Evolutionary conservation across 2,113 vertebrate genomes (phyloP), one percentile per base, ranked within the genome.

Genomic region (Strix uralensis): DNA sequence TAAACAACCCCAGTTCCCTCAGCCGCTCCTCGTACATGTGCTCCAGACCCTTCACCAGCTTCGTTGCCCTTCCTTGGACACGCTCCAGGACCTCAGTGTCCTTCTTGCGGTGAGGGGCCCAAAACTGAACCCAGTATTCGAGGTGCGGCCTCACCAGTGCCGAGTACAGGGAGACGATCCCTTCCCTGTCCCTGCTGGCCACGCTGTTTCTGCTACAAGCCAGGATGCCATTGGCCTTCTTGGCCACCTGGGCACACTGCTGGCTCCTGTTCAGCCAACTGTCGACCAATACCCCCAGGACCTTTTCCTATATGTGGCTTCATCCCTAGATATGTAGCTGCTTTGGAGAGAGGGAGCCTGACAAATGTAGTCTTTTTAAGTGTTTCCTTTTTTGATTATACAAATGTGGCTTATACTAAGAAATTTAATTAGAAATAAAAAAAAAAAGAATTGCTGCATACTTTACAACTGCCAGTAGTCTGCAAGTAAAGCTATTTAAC

Each of bases 261-360:
- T 38, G 70, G 59, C 49, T 65, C 40, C 5, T 5, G 3, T 17
- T 40, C 40, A 42, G 11, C 23, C 5, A 0, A 7, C 14, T 47
- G 29, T 13, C 0, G 0, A 30, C 36, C 54, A 51, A 2, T 30
- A 32, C 7, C 3, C 30, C 62, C 30, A 15, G 36, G 11, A 23
- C n/a, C 30, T 59, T 61, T 59, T 44, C 17, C 13, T n/a, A 4
- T 59, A 40, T 5, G 2, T 51, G 32, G 15, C 27, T 62, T 72
- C n/a, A 36, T 51, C 42, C 17, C 14, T 72, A 46, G 32, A 23
- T 10, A 57, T 7, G 8, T 11, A 44, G 20, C 32, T 91, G 42
- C 40, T 78, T 5, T 51, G 47, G 20, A 26, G 14, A 72, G 47
- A 55, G 54, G 23, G 15, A 61, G 36, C 21, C 16, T 38, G 46